These are phyloP conservation scores for Daubentonia madagascariensis DNA, from an alignment of 2,113 vertebrate genomes.

Conservation along the genomic window DNA sequence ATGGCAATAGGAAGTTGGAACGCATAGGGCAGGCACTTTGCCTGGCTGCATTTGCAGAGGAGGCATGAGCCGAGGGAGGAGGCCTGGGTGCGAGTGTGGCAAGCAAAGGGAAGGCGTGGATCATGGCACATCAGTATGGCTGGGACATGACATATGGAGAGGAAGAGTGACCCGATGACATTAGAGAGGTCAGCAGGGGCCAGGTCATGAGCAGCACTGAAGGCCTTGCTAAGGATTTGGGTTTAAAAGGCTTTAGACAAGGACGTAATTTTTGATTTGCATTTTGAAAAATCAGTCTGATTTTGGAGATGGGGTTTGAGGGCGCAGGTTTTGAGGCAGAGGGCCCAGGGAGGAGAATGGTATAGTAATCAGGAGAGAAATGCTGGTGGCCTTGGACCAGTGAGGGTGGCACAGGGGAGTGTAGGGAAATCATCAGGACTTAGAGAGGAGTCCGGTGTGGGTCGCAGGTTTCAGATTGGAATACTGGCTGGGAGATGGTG, in stretches of 20 bases:
- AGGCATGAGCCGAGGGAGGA: not conserved
- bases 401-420: too few species aligned
- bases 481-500: not conserved
- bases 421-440: not conserved
- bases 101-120: not conserved
- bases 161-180: rapidly evolving
- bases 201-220: not conserved
- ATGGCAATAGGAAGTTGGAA: not conserved
- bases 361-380: not conserved
- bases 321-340: not conserved
- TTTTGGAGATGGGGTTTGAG: not conserved
- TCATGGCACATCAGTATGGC: rapidly evolving
- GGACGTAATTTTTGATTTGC: not conserved
- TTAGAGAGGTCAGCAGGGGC: not conserved
- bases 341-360: not conserved
- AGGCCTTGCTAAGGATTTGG: not conserved
- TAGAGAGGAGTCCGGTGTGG: not conserved
- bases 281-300: not conserved
- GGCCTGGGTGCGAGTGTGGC: not conserved
- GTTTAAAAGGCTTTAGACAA: not conserved
- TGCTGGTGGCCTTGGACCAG: not conserved
- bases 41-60: not conserved
- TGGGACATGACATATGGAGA: too few species aligned
- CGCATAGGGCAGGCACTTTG: not conserved
- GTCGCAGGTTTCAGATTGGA: not conserved